Evolutionary conservation across 2,797 vertebrate genomes (phyloP).

Genomic region (Phoebastria nigripes): DNA sequence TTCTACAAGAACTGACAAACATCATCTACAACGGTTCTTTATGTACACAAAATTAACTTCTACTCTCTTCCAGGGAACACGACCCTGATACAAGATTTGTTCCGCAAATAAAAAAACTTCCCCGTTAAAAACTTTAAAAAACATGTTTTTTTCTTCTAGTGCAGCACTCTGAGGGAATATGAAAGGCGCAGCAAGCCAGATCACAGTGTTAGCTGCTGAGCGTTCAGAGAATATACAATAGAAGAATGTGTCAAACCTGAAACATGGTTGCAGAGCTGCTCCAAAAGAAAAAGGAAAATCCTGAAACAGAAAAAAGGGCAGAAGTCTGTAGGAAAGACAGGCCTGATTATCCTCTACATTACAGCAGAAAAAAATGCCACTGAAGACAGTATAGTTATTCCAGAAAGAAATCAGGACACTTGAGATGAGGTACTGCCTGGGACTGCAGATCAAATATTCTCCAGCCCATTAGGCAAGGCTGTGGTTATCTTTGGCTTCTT

Average conservation of each 20-base stretch:
- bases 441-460: slow-evolving; percentile 54
- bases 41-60: not conserved
- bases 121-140: not conserved
- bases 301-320: not conserved
- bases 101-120: not conserved
- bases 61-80: not conserved
- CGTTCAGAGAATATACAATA: not conserved
- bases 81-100: not conserved
- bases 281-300: slow-evolving; percentile 10
- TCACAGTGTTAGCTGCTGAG: not conserved
- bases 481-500: slow-evolving; percentile 54
- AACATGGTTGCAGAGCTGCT: not conserved
- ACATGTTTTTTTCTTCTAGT: not conserved
- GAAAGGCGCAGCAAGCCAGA: slow-evolving; percentile 30
- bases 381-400: slow-evolving; percentile 37
- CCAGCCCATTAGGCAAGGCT: slow-evolving; percentile 60
- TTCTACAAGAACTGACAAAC: not conserved
- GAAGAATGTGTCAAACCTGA: slow-evolving; percentile 33
- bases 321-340: slow-evolving; percentile 21
- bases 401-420: slow-evolving; percentile 27
- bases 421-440: slow-evolving; percentile 32
- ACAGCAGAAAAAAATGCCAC: not conserved
- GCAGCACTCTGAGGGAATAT: not conserved
- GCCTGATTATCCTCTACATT: slow-evolving; percentile 25
- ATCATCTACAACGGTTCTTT: not conserved